Conservation (phyloP, 64 coral and sea anemone genomes). For the Trachythela sp. region DNA sequence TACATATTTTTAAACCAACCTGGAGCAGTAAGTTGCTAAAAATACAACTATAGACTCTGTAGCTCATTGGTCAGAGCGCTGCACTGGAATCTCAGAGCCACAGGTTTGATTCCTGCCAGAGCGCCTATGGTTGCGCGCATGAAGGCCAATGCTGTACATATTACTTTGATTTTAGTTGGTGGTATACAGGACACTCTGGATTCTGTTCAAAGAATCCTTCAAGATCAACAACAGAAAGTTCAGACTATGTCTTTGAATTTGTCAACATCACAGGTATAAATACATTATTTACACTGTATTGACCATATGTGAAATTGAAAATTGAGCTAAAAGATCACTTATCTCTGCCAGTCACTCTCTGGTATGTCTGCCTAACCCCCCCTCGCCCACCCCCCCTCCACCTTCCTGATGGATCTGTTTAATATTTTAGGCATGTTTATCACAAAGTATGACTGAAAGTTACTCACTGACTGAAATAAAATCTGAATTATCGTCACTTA, state of each 20-base stretch:
- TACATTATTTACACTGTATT: not conserved
- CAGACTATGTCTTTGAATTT: constrained; percentile 3
- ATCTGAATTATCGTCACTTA: not conserved
- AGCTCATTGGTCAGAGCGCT: too few species aligned
- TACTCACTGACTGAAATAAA: not conserved
- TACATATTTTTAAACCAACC: too few species aligned
- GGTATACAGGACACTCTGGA: not conserved
- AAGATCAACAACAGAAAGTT: not conserved
- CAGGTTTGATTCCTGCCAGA: too few species aligned
- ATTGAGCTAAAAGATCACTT: not conserved
- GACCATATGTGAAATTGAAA: not conserved
- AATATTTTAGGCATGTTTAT: not conserved
- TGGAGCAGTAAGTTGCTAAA: too few species aligned
- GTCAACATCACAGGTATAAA: not conserved
- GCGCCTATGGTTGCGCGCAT: too few species aligned
- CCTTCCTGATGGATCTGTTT: not conserved
- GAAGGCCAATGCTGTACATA: too few species aligned
- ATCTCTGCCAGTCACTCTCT: not conserved
- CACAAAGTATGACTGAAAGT: not conserved
- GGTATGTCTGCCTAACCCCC: too few species aligned
- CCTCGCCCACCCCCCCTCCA: too few species aligned
- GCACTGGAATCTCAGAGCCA: too few species aligned
- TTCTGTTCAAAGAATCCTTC: constrained; percentile 6
- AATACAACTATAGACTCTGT: too few species aligned
- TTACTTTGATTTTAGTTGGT: not conserved